These are phyloP conservation scores for Hydrochoerus hydrochaeris DNA, from an alignment of 2,113 vertebrate species.

Conservation along the genomic window DNA sequence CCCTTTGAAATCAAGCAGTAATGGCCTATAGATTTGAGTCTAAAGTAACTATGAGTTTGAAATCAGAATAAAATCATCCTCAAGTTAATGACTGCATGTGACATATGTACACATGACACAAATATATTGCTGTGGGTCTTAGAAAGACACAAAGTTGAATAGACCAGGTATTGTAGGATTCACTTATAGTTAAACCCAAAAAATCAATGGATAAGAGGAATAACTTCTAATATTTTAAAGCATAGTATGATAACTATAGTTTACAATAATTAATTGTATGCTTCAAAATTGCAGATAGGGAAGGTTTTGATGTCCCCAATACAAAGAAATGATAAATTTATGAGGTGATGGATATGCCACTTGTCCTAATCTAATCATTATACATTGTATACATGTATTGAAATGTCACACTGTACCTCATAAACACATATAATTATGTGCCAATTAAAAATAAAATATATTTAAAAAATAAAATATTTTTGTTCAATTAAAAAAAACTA, in stretches of 20 bases:
- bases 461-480: background rate
- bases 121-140: background rate
- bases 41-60: slow-evolving; percentile 1
- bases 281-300: background rate
- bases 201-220: background rate
- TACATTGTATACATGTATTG: background rate
- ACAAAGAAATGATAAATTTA: background rate
- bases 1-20: slow-evolving; percentile 25
- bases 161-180: background rate
- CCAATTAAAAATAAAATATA: background rate
- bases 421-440: background rate
- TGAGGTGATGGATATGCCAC: background rate
- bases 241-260: background rate
- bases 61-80: slow-evolving; percentile 45
- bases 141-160: slow-evolving; percentile 22
- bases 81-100: background rate
- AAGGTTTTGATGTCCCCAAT: background rate
- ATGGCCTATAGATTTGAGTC: background rate
- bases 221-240: background rate
- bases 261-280: background rate
- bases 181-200: background rate
- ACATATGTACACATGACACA: background rate
- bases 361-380: background rate
- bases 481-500: background rate
- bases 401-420: background rate